Conservation (phyloP, 1,140 invertebrate genomes). For the Drosophila ironensis region DNA sequence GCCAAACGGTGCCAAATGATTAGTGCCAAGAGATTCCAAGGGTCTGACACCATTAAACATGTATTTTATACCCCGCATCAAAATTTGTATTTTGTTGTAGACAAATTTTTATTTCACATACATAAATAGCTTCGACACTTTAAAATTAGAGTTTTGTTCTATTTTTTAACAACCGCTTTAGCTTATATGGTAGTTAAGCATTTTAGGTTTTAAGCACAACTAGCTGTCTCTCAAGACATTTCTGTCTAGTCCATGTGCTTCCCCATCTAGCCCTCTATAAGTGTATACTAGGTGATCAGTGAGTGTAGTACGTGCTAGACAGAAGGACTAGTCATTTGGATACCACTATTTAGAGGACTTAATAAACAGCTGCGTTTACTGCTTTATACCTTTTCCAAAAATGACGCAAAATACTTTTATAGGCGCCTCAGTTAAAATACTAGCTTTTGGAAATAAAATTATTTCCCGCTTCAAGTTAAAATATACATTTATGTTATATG, state of each 20-base stretch:
- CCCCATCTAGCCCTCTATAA: background rate
- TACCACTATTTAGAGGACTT: slow-evolving; percentile 45
- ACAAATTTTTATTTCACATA: slow-evolving; percentile 72
- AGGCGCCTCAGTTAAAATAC: slow-evolving; percentile 68
- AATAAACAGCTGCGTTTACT: slow-evolving; percentile 47
- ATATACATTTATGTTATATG: slow-evolving; percentile 36
- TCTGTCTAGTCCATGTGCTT: too few species aligned
- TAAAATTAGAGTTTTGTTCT: slow-evolving; percentile 35
- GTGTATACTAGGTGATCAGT: background rate
- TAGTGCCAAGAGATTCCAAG: too few species aligned
- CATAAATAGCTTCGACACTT: slow-evolving; percentile 70
- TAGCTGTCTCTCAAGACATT: too few species aligned
- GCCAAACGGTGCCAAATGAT: too few species aligned
- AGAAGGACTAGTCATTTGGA: slow-evolving; percentile 54
- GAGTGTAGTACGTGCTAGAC: slow-evolving; percentile 15
- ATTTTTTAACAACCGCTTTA: slow-evolving; percentile 63
- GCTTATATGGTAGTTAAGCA: slow-evolving; percentile 49
- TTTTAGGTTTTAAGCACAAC: slow-evolving; percentile 45
- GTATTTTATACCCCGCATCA: too few species aligned
- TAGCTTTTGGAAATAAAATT: slow-evolving; percentile 45
- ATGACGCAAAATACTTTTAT: slow-evolving; percentile 66
- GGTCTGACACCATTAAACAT: too few species aligned
- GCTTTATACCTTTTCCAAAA: slow-evolving; percentile 56
- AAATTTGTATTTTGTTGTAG: slow-evolving; percentile 15
- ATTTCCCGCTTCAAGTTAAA: slow-evolving; percentile 56